Conservation (phyloP, 2,797 vertebrate genomes). For the Hipposideros larvatus region DNA sequence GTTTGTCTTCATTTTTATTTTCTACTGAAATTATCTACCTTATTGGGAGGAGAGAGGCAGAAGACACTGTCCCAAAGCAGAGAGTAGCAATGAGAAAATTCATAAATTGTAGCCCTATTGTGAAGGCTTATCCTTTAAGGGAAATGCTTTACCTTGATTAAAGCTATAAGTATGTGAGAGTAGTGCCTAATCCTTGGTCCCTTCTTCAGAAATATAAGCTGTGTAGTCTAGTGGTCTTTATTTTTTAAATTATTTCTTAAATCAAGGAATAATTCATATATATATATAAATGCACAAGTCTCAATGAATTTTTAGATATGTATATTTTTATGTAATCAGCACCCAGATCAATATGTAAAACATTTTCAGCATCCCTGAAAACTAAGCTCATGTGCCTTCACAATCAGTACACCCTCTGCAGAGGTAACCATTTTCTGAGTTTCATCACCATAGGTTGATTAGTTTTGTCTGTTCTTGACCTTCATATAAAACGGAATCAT, state of each 20-base stretch:
- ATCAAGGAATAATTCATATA: neutral
- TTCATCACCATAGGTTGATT: neutral
- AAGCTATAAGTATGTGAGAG: neutral
- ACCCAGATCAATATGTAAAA: constrained; percentile 30
- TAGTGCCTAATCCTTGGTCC: neutral
- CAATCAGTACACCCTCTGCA: neutral
- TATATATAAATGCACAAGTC: neutral
- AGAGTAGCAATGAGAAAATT: neutral
- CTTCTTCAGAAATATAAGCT: constrained; percentile 30
- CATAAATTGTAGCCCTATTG: constrained; percentile 1
- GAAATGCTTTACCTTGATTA: constrained; percentile 51
- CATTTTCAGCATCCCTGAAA: neutral
- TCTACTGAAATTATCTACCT: neutral
- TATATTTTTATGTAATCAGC: neutral
- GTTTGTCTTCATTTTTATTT: constrained; percentile 57
- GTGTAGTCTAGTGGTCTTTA: neutral
- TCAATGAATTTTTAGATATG: constrained; percentile 22
- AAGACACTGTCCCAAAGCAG: constrained; percentile 40
- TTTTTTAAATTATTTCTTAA: constrained; percentile 37
- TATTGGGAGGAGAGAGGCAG: neutral
- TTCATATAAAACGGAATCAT: constrained; percentile 22
- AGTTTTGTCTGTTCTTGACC: constrained; percentile 32
- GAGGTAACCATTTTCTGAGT: constrained; percentile 31
- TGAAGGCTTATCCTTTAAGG: neutral
- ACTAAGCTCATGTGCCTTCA: constrained; percentile 21